phyloP scores from a whole-genome alignment of 2,113 vertebrate genomes.

The Sinocyclocheilus anophthalmus region DNA sequence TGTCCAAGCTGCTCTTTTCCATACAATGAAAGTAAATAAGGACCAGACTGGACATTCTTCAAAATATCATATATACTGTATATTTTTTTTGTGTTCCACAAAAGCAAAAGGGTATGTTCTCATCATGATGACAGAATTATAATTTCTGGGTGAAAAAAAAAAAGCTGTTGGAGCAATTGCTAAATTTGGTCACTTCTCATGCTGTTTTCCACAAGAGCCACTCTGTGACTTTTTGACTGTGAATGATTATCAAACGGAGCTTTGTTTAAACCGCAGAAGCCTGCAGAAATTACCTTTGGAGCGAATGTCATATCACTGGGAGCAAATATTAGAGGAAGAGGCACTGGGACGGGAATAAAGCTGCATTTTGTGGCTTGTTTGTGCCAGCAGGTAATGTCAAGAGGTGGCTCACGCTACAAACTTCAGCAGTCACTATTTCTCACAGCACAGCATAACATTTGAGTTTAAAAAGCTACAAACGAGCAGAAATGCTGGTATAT shows the following conservation, averaged over 20 bases:
- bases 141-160: not conserved
- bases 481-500: not conserved
- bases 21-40: not conserved
- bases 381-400: conserved; percentile 42
- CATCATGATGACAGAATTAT: not conserved
- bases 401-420: conserved; percentile 33
- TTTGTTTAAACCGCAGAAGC: conserved; percentile 48
- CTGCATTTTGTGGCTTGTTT: conserved; percentile 37
- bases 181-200: not conserved
- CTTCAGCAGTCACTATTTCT: conserved; percentile 17
- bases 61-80: not conserved
- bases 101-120: not conserved
- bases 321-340: conserved; percentile 18
- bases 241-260: conserved; percentile 46
- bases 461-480: not conserved
- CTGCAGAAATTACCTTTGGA: conserved; percentile 53
- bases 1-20: not conserved
- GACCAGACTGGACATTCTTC: not conserved
- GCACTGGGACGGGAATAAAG: conserved; percentile 38
- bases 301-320: conserved; percentile 35
- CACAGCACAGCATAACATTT: not conserved
- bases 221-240: conserved; percentile 34
- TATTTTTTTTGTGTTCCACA: not conserved
- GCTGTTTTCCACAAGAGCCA: not conserved
- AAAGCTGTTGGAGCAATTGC: conserved; percentile 32